Evolutionary conservation across 2,797 vertebrate genomes (phyloP).

Genomic region (Coregonus sp.): DNA sequence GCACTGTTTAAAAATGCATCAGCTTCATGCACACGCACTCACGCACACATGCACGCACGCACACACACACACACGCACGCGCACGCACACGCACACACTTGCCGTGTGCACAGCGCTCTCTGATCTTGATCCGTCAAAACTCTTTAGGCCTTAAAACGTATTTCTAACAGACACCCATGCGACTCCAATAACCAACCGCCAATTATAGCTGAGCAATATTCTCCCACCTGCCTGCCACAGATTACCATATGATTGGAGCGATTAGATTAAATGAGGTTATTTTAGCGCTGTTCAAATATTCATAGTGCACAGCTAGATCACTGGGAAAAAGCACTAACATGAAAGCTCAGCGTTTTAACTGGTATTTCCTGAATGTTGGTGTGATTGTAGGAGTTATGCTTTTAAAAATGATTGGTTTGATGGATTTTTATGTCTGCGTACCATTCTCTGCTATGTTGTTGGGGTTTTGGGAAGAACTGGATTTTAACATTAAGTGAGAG

Average conservation of each 20-base stretch:
- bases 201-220: conserved; percentile 78
- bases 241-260: conserved; percentile 82
- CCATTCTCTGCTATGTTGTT: background rate
- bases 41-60: background rate
- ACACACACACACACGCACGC: background rate
- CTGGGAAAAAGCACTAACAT: conserved; percentile 52
- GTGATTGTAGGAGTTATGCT: conserved; percentile 43
- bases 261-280: conserved; percentile 76
- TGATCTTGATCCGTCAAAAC: conserved; percentile 80
- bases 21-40: conserved; percentile 41
- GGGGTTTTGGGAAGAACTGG: conserved; percentile 37
- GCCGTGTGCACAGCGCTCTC: conserved; percentile 58
- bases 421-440: conserved; percentile 29
- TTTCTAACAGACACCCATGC: conserved; percentile 77
- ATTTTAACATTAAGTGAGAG: conserved; percentile 24
- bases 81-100: conserved; percentile 22
- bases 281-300: conserved; percentile 70
- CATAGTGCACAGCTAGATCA: conserved; percentile 70
- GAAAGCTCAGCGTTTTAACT: conserved; percentile 70
- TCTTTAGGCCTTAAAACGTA: conserved; percentile 82
- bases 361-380: conserved; percentile 51
- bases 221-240: conserved; percentile 67
- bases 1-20: conserved; percentile 81
- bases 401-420: conserved; percentile 35
- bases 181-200: conserved; percentile 80